Percentiles rank a stretch among this genome's conserved stretches.
These are phyloP conservation scores for Tridacna gigas DNA, from an alignment of 2,888 invertebrate species.

Conservation along the genomic window DNA sequence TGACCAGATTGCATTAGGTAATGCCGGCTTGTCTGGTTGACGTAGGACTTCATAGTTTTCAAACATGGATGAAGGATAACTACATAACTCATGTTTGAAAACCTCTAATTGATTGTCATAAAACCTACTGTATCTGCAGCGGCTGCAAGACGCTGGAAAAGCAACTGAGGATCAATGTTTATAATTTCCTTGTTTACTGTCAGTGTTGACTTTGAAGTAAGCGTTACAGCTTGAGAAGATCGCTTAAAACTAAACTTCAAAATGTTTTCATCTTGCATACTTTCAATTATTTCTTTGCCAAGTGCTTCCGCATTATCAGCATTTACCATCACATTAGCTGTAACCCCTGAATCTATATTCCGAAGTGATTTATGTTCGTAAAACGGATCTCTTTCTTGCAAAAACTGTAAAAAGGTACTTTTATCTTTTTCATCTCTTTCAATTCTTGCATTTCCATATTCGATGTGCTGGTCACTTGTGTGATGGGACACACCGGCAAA, in stretches of 20 bases:
- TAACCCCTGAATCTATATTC: conserved; percentile 57
- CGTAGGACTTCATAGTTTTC: too few relatives aligned
- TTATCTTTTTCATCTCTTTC: too few relatives aligned
- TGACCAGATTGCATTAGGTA: too few relatives aligned
- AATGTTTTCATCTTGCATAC: conserved; percentile 8
- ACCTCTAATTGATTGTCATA: too few relatives aligned
- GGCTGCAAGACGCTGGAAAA: too few relatives aligned
- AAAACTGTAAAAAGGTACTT: too few relatives aligned
- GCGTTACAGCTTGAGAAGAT: conserved; percentile 33
- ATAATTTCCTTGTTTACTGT: conserved; percentile 16
- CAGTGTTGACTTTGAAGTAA: neutral
- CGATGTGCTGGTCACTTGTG: conserved; percentile 62
- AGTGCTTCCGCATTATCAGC: conserved; percentile 26
- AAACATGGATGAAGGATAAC: too few relatives aligned
- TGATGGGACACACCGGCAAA: too few relatives aligned
- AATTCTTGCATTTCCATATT: conserved; percentile 28
- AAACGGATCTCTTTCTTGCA: conserved; percentile 40
- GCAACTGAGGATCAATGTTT: conserved; percentile 29
- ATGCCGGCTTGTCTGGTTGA: too few relatives aligned
- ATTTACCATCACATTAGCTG: conserved; percentile 35
- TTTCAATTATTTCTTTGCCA: conserved; percentile 5
- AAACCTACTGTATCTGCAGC: too few relatives aligned
- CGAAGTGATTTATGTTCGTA: conserved; percentile 41
- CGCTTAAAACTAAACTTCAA: conserved; percentile 26
- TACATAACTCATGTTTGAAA: too few relatives aligned